A percentile compares a stretch with the other conserved stretches of the same genome.
phyloP scores from a whole-genome alignment of 2,888 invertebrate genomes.

The Diaprepes abbreviatus region DNA sequence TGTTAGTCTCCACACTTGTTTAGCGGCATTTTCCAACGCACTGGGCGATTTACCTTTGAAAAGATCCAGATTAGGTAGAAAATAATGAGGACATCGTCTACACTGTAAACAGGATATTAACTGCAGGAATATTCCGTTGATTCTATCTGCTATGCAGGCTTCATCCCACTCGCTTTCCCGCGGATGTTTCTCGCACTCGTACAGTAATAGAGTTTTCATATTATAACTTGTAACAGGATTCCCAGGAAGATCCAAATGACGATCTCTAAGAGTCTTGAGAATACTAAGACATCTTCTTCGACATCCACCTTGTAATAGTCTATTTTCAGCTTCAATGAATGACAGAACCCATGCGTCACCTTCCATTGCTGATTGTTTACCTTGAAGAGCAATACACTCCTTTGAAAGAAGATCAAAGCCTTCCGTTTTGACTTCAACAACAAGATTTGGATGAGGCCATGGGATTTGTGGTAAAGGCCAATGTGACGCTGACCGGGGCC shows the following conservation, averaged over 20 bases:
- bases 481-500: conserved; percentile 86
- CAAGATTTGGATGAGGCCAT: conserved; percentile 86
- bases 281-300: conserved; percentile 81
- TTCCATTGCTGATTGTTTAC: conserved; percentile 82
- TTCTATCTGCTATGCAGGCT: conserved; percentile 80
- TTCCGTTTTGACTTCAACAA: conserved; percentile 85
- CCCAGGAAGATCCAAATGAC: conserved; percentile 81
- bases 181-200: conserved; percentile 90
- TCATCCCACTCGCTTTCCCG: conserved; percentile 87
- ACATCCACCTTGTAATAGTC: conserved; percentile 76
- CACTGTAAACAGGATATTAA: conserved; percentile 88
- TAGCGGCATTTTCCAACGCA: conserved; percentile 83
- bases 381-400: conserved; percentile 77
- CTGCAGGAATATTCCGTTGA: conserved; percentile 86
- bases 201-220: conserved; percentile 81
- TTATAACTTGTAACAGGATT: conserved; percentile 85
- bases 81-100: conserved; percentile 87
- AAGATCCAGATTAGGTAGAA: conserved; percentile 84
- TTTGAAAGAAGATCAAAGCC: conserved; percentile 86
- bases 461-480: conserved; percentile 85
- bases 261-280: conserved; percentile 82
- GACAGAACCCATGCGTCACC: conserved; percentile 89
- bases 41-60: conserved; percentile 84
- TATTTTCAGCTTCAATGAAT: conserved; percentile 83
- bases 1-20: conserved; percentile 84